Percentiles rank a stretch among this genome's conserved stretches.
These are phyloP conservation scores for Phyllostomus hastatus DNA, from an alignment of 2,113 vertebrate genomes.

Conservation along the genomic window DNA sequence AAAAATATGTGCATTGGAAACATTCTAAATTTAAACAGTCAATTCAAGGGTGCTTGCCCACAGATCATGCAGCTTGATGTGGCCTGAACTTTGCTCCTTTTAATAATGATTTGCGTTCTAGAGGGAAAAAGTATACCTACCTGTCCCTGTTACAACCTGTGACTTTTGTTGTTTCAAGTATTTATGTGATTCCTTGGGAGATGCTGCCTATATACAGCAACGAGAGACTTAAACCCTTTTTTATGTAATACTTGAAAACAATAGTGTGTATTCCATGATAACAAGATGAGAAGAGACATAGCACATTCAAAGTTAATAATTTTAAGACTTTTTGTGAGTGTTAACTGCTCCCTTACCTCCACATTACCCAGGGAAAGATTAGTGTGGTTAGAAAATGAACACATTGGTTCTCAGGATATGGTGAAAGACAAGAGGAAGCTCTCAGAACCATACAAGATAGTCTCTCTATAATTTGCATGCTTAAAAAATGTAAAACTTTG, in stretches of 20 bases:
- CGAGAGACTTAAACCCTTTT: not conserved
- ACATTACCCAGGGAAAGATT: not conserved
- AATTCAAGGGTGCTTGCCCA: fast-evolving
- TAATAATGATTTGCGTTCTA: not conserved
- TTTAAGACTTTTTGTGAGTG: not conserved
- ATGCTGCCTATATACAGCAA: not conserved
- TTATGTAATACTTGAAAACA: not conserved
- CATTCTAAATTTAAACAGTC: not conserved
- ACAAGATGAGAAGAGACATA: not conserved
- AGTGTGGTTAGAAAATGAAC: not conserved
- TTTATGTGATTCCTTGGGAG: not conserved
- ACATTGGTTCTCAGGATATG: not conserved
- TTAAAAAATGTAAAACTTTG: not conserved
- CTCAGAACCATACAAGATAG: not conserved
- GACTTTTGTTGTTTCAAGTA: not conserved
- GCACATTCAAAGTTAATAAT: not conserved
- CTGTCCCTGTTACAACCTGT: not conserved
- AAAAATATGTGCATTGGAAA: not conserved
- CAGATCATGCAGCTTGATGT: not conserved
- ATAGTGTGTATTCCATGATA: not conserved
- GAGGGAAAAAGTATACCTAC: fast-evolving
- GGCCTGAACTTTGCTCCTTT: not conserved
- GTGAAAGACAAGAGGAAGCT: not conserved
- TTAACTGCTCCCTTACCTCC: not conserved
- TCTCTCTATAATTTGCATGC: conserved; percentile 45